Conservation (phyloP, 2,888 invertebrate species). For the Diaperis boleti region DNA sequence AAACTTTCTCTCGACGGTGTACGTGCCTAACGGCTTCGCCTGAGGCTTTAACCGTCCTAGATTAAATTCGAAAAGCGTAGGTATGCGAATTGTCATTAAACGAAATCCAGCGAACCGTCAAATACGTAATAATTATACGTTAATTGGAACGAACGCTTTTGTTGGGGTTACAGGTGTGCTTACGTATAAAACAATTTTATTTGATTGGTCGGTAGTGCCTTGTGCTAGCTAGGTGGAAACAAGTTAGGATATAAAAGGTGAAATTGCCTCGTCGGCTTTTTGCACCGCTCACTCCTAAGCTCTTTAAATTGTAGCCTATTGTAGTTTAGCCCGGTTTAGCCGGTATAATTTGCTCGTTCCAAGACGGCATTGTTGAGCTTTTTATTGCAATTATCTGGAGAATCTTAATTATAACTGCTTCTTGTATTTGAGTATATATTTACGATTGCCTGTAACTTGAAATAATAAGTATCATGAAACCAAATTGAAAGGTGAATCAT, state of each 20-base stretch:
- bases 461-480: no score
- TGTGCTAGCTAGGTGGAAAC: slow-evolving; percentile 1
- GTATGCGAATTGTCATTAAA: slow-evolving; percentile 19
- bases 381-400: slow-evolving; percentile 47
- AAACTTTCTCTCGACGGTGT: no score
- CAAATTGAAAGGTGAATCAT: no score
- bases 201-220: slow-evolving; percentile 1
- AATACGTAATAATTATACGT: slow-evolving; percentile 21
- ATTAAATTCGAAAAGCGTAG: slow-evolving; percentile 36
- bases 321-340: slow-evolving; percentile 35
- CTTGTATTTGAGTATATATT: slow-evolving; percentile 44
- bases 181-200: slow-evolving; percentile 3
- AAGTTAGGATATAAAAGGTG: slow-evolving; percentile 5
- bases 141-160: slow-evolving; percentile 9
- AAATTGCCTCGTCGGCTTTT: slow-evolving; percentile 27
- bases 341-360: slow-evolving; percentile 44
- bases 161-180: slow-evolving; percentile 5
- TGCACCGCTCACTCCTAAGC: slow-evolving; percentile 26
- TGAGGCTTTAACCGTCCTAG: slow-evolving; percentile 19
- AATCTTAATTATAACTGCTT: slow-evolving; percentile 46
- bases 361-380: slow-evolving; percentile 47
- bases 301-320: slow-evolving; percentile 34
- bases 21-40: slow-evolving; percentile 27
- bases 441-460: slow-evolving; percentile 40
- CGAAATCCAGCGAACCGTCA: slow-evolving; percentile 12